Conservation (phyloP, 2,888 invertebrate genomes). For the Heliothis peltigera region DNA sequence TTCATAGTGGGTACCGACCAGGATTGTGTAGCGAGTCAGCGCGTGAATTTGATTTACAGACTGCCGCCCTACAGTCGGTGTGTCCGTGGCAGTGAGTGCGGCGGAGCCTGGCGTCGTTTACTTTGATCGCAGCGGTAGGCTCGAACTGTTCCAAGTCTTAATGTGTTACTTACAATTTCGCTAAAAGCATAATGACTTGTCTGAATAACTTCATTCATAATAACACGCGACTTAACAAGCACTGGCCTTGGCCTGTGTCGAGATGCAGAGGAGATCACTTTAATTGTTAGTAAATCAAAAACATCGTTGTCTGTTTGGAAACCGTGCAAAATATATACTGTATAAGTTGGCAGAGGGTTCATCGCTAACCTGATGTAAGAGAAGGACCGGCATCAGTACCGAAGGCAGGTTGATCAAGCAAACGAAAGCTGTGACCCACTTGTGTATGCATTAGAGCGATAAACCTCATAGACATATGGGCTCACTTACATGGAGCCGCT, state of each 20-base stretch:
- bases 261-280: too few species aligned
- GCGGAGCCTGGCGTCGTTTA: conserved; percentile 3
- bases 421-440: conserved; percentile 10
- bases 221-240: neutral
- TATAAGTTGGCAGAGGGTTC: neutral
- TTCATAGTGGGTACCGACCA: conserved; percentile 5
- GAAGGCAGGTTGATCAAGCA: conserved; percentile 6
- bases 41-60: conserved; percentile 32
- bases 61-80: conserved; percentile 29
- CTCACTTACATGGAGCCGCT: conserved; percentile 28
- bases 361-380: neutral
- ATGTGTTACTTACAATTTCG: conserved; percentile 18
- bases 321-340: too few species aligned
- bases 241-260: neutral
- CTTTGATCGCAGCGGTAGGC: conserved; percentile 13
- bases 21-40: conserved; percentile 18
- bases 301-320: too few species aligned
- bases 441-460: conserved; percentile 38
- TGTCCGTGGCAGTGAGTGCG: conserved; percentile 24
- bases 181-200: conserved; percentile 17
- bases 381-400: neutral
- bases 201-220: conserved; percentile 1
- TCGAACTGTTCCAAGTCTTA: conserved; percentile 19
- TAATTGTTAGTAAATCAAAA: too few species aligned
- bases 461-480: conserved; percentile 39